Base-by-base conservation (phyloP, 2,888 invertebrate genomes). In the Apocheima hispidaria region DNA sequence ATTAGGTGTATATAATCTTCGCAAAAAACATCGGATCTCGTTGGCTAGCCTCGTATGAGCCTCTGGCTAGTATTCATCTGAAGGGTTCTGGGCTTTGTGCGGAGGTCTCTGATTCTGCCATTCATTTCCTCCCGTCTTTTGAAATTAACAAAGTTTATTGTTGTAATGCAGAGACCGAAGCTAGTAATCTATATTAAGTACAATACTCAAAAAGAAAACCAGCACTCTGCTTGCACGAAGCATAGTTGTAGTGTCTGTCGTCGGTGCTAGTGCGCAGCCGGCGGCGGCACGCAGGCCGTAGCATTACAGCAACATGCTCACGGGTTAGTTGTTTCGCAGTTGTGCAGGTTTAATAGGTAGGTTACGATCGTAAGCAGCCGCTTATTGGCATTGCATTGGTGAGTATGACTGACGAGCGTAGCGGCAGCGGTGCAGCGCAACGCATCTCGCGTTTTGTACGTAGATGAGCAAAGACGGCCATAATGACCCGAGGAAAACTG, bases 1-100 rank as follows among this genome's bases (percentile, higher is more conserved):
- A 81, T 77, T 77, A 81, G 75, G 16, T n/a, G 20, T 79, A 79
- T 81, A 77, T 78, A 80, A 81, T 80, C 75, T 67, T 60, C 65
- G 71, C 72, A 68, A 74, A 74, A 74, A 72, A 68, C 58, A 50
- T 53, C 58, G 78, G 78, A 72, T 79, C 77, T 77, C 70, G 68
- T 75, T 71, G 68, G 78, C 75, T 79, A 68, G 77, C 76, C 74
- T 80, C 75, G 76, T 69, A 66, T 50, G 7, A 18, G 16, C 18
- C 30, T 30, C 18, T 33, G 30, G 6, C 16, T 28, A 9, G 9
- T 28, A 12, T 16, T 44, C 16, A 23, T n/a, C n/a, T n/a, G n/a
- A n/a, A n/a, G n/a, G n/a, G n/a, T n/a, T n/a, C n/a, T n/a, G 18
- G 4, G 2, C 9, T 18, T 18, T 18, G 9, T 9, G 38, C 38